Evolutionary conservation across 2,888 invertebrate species (phyloP).

Genomic region (Ecdyonurus torrentis): DNA sequence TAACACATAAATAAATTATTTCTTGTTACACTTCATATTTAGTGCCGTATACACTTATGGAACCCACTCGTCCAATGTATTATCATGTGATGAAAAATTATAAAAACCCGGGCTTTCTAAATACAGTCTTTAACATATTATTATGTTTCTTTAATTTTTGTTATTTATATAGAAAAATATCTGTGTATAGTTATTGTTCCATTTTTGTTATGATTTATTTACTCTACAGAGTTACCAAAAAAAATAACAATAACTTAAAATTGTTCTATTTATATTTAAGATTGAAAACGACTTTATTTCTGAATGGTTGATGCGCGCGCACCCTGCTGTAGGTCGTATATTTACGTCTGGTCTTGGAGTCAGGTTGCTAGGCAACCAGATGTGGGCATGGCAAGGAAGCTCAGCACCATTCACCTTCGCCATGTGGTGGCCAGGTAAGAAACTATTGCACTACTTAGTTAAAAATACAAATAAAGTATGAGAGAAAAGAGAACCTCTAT

Average conservation of each 20-base stretch:
- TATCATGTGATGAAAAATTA: too few relatives aligned
- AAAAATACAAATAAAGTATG: background rate
- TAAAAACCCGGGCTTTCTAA: too few relatives aligned
- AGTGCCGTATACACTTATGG: too few relatives aligned
- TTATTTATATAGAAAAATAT: background rate
- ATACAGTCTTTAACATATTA: too few relatives aligned
- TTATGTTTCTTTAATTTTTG: background rate
- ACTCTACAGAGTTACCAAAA: too few relatives aligned
- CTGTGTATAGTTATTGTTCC: background rate
- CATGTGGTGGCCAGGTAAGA: conserved; percentile 33
- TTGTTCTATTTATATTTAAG: conserved; percentile 18
- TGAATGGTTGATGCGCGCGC: conserved; percentile 27
- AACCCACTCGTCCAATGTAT: too few relatives aligned
- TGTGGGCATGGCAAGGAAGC: conserved; percentile 32
- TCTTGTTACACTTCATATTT: too few relatives aligned
- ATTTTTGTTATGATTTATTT: too few relatives aligned
- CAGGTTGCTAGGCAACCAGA: conserved; percentile 21
- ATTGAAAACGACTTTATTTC: conserved; percentile 37
- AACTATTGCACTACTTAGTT: background rate
- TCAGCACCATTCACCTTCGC: conserved; percentile 23
- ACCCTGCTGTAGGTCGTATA: conserved; percentile 24
- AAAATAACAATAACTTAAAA: too few relatives aligned
- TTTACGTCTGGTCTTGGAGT: conserved; percentile 33
- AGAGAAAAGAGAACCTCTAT: background rate
- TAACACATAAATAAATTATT: too few relatives aligned